phyloP scores from a whole-genome alignment of 2,797 vertebrate species.

The Acanthis flammea region DNA sequence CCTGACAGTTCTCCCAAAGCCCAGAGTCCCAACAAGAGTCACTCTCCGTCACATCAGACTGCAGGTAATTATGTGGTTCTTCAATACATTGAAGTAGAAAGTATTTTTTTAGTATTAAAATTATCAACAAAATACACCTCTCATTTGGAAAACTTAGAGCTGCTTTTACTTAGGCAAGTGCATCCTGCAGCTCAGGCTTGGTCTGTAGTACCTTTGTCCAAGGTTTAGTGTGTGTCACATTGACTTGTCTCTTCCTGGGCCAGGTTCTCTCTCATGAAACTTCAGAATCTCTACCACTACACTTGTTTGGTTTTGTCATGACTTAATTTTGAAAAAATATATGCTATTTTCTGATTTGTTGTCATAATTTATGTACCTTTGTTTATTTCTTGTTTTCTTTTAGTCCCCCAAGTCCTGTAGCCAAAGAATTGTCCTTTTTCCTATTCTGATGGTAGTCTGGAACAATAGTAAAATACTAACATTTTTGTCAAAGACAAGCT shows the following conservation, averaged over 20 bases:
- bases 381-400: not conserved
- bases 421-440: not conserved
- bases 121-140: not conserved
- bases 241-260: not conserved
- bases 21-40: not conserved
- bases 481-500: not conserved
- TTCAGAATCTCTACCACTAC: not conserved
- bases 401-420: not conserved
- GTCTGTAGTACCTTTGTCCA: not conserved
- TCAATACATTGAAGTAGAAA: not conserved
- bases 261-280: not conserved
- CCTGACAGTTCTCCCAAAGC: not conserved
- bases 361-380: not conserved
- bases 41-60: not conserved
- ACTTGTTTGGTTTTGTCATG: not conserved
- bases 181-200: not conserved
- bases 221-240: not conserved
- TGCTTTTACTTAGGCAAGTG: not conserved
- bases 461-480: not conserved
- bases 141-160: not conserved
- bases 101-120: not conserved
- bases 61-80: constrained; percentile 23
- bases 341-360: not conserved
- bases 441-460: not conserved
- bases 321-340: not conserved